Base-by-base conservation (phyloP, 1,140 invertebrate species). In the Cheumatopsyche charites region DNA sequence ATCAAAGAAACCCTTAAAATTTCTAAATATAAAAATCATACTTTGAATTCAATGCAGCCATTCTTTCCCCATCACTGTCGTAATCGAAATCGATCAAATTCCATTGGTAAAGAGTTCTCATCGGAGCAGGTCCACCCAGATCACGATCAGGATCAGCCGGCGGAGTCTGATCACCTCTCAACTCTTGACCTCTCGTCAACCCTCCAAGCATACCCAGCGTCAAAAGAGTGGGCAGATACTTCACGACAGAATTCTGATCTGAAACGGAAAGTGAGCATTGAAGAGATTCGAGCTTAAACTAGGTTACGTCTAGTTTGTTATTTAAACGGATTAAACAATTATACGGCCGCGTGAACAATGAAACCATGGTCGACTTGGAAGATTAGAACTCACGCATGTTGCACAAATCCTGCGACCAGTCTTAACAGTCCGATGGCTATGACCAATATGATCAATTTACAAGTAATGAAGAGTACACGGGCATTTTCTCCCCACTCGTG, bases 11-110 rank as follows among this genome's bases (percentile, higher is more conserved):
- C 41, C 13, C 41, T 62, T 21, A 21, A 11, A 29, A 62, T 62
- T 6, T 25, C 25, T 62, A 36, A 15, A 13, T 15, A 36, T 62
- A 42, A n/a, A n/a, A n/a, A 13, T 3, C 72, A 55, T 67, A 75
- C 74, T 70, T 70, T 19, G 74, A 70, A 21, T 70, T 42, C n/a
- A 75, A 25, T 3, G 71, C 71, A 1, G 67, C 70, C 41, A 21
- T 55, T 43, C 80, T 74, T 17, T 78, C 76, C 26, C 77, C 73
- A n/a, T 74, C 70, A 17, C 73, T 79, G 0, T 79, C 79, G 73
- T 78, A 84, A 36, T 75, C 79, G 58, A 80, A 83, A 52, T 83
- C 83, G 7, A 84, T 82, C 74, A 83, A 79, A 68, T 82, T 84
- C 82, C 83, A 84, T 75, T 82, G 75, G 52, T 81, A 84, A 47